phyloP scores from a whole-genome alignment of 2,888 invertebrate species.

The Ceramica pisi region DNA sequence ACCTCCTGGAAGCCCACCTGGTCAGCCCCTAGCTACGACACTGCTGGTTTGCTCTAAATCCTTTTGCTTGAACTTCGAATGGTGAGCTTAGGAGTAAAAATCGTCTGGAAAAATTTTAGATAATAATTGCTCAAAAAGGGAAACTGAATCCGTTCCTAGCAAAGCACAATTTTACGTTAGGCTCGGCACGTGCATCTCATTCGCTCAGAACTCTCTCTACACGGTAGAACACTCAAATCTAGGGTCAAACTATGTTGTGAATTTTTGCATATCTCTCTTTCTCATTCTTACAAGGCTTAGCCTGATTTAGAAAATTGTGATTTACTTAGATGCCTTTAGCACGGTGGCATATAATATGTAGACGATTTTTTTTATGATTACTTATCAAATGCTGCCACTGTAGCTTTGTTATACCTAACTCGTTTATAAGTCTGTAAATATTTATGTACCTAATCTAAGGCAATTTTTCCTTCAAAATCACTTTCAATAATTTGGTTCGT shows the following conservation, averaged over 20 bases:
- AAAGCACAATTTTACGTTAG: constrained; percentile 76
- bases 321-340: constrained; percentile 87
- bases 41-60: constrained; percentile 25
- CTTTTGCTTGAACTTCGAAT: constrained; percentile 34
- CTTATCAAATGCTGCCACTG: constrained; percentile 79
- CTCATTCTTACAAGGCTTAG: constrained; percentile 82
- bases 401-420: constrained; percentile 79
- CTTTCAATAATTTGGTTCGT: constrained; percentile 23
- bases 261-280: constrained; percentile 86
- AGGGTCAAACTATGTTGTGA: constrained; percentile 83
- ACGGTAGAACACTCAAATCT: constrained; percentile 45
- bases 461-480: constrained; percentile 29
- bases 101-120: constrained; percentile 41
- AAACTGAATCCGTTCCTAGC: constrained; percentile 80
- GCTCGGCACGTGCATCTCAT: constrained; percentile 52
- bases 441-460: constrained; percentile 38
- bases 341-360: constrained; percentile 74
- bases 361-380: constrained; percentile 61
- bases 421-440: constrained; percentile 68
- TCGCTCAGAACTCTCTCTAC: constrained; percentile 47
- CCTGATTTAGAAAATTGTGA: constrained; percentile 84
- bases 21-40: neutral
- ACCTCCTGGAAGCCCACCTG: no score
- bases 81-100: constrained; percentile 24
- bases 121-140: constrained; percentile 81